Evolutionary conservation across 2,888 invertebrate species (phyloP).

Genomic region (Caenorhabditis sp.): DNA sequence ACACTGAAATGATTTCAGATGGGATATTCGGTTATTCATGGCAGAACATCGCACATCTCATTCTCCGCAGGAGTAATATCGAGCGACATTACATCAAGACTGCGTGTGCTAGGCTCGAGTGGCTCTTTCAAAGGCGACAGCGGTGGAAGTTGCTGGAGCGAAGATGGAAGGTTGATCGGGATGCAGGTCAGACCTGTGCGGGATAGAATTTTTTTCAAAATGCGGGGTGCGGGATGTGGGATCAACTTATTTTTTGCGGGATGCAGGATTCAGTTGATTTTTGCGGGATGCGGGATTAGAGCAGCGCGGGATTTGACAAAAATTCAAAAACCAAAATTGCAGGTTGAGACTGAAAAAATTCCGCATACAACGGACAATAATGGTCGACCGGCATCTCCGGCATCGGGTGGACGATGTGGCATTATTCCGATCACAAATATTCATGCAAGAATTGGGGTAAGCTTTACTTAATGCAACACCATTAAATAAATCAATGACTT

Average conservation of each 20-base stretch:
- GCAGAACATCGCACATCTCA: constrained; percentile 37
- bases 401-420: constrained; percentile 50
- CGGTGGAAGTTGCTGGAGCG: constrained; percentile 45
- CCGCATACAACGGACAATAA: constrained; percentile 45
- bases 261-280: too few species aligned
- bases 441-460: constrained; percentile 42
- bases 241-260: constrained; percentile 13
- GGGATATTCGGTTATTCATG: constrained; percentile 39
- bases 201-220: constrained; percentile 16
- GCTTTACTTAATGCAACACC: constrained; percentile 55
- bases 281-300: constrained; percentile 13
- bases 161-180: constrained; percentile 45
- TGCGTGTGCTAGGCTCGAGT: constrained; percentile 37
- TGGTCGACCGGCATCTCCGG: constrained; percentile 49
- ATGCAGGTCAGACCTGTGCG: constrained; percentile 28
- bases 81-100: constrained; percentile 27
- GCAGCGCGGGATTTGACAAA: constrained; percentile 33
- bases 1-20: constrained; percentile 52
- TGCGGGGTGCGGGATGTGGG: constrained; percentile 26
- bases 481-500: constrained; percentile 57
- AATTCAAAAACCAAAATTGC: constrained; percentile 27
- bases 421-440: constrained; percentile 52
- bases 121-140: constrained; percentile 24
- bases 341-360: constrained; percentile 49
- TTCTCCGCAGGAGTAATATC: constrained; percentile 37